A percentile compares a stretch with the other conserved stretches of the same genome.
Conservation (phyloP, 2,888 invertebrate genomes). For the Tethea ocularis region DNA sequence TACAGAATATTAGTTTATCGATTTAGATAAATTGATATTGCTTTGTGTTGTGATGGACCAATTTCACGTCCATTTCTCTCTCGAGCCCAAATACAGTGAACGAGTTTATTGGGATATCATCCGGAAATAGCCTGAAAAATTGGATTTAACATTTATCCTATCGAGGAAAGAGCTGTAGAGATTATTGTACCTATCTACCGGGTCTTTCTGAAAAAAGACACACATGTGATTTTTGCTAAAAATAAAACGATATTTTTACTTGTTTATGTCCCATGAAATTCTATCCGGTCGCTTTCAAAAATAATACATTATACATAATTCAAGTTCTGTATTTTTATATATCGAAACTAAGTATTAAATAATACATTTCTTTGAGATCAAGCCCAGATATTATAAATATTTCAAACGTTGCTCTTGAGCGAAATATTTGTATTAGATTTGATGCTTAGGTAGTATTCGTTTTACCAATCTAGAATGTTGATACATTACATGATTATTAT, state of each 20-base stretch:
- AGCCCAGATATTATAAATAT: constrained; percentile 4
- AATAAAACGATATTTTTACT: neutral
- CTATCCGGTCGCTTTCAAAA: too few species aligned
- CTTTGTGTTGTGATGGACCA: constrained; percentile 1
- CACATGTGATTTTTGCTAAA: constrained; percentile 21
- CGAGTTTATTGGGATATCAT: constrained; percentile 16
- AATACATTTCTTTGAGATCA: constrained; percentile 23
- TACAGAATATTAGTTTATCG: neutral
- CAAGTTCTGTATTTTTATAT: constrained; percentile 11
- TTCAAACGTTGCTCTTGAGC: neutral
- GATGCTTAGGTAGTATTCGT: too few species aligned
- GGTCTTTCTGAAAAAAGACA: constrained; percentile 18
- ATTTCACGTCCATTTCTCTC: constrained; percentile 1
- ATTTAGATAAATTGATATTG: constrained; percentile 1
- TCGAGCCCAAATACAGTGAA: neutral
- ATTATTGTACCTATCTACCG: constrained; percentile 19
- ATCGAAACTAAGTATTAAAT: constrained; percentile 23
- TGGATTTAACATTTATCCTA: constrained; percentile 39
- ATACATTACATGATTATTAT: too few species aligned
- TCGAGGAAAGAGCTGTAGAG: constrained; percentile 24
- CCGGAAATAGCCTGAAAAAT: constrained; percentile 30
- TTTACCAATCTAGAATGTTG: too few species aligned
- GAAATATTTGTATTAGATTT: neutral
- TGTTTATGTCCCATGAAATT: too few species aligned
- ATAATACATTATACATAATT: too few species aligned